These are phyloP conservation scores for Limnephilus auricula DNA, from an alignment of 2,888 invertebrate species.

Conservation along the genomic window DNA sequence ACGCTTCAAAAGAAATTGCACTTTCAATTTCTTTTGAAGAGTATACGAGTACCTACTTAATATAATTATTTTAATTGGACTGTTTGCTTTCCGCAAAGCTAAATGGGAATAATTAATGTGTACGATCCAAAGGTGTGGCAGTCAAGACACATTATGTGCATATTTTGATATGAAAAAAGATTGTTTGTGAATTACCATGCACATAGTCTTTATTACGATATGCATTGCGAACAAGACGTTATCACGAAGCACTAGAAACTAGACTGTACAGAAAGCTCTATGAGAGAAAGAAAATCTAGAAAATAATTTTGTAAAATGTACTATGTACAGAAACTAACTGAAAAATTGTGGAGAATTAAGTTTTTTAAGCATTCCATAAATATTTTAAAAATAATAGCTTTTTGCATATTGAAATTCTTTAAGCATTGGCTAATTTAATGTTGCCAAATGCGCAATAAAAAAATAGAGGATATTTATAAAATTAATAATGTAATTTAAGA, in stretches of 20 bases:
- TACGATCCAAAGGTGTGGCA: slow-evolving; percentile 21
- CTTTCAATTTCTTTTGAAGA: neutral
- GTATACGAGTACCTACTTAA: too few relatives aligned
- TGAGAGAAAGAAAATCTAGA: slow-evolving; percentile 17
- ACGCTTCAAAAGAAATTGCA: too few relatives aligned
- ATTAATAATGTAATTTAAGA: neutral
- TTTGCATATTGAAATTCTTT: neutral
- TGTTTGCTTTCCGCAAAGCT: neutral
- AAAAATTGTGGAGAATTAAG: neutral
- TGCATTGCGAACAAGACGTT: slow-evolving; percentile 18
- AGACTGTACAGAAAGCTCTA: slow-evolving; percentile 35
- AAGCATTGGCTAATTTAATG: neutral
- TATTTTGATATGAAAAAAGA: slow-evolving; percentile 18
- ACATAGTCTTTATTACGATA: slow-evolving; percentile 4
- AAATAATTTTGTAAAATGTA: neutral
- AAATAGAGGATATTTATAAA: neutral
- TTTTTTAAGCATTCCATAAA: neutral
- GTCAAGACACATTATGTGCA: neutral
- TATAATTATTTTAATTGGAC: too few relatives aligned
- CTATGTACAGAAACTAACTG: neutral
- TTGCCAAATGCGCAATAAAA: neutral
- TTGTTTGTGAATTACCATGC: slow-evolving; percentile 1
- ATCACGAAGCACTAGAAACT: slow-evolving; percentile 31
- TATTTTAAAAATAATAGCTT: neutral
- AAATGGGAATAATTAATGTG: neutral